phyloP scores from a whole-genome alignment of 2,113 vertebrate species.

The Gnathochromis pfefferi region DNA sequence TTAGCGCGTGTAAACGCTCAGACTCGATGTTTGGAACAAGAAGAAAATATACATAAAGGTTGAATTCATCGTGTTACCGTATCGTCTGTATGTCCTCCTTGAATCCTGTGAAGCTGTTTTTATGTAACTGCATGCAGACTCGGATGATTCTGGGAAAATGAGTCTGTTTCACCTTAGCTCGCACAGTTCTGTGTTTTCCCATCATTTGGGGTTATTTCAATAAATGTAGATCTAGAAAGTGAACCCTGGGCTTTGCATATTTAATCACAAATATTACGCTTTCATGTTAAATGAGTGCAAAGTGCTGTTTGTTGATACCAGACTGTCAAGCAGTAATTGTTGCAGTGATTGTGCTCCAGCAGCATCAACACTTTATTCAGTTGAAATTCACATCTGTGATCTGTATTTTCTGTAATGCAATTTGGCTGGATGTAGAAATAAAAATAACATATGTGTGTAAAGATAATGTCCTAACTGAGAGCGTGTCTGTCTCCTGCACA shows the following conservation, averaged over 20 bases:
- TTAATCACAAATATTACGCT: neutral
- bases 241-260: neutral
- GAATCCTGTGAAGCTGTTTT: neutral
- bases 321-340: neutral
- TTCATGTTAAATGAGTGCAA: neutral
- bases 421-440: neutral
- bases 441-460: neutral
- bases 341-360: neutral
- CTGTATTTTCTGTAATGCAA: neutral
- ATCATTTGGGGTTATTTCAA: neutral
- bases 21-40: neutral
- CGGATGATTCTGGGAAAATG: neutral
- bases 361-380: neutral
- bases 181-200: neutral
- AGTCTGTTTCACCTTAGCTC: neutral
- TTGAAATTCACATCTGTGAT: neutral
- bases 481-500: constrained; percentile 44
- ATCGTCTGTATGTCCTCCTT: neutral
- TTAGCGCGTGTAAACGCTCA: fast-evolving
- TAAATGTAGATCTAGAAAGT: fast-evolving
- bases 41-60: neutral
- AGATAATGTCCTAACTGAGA: neutral
- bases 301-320: neutral
- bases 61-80: neutral
- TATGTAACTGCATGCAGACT: neutral